Evolutionary conservation across 2,113 vertebrate genomes (phyloP), one percentile per base, ranked within the genome.

Genomic region (Podiceps cristatus): DNA sequence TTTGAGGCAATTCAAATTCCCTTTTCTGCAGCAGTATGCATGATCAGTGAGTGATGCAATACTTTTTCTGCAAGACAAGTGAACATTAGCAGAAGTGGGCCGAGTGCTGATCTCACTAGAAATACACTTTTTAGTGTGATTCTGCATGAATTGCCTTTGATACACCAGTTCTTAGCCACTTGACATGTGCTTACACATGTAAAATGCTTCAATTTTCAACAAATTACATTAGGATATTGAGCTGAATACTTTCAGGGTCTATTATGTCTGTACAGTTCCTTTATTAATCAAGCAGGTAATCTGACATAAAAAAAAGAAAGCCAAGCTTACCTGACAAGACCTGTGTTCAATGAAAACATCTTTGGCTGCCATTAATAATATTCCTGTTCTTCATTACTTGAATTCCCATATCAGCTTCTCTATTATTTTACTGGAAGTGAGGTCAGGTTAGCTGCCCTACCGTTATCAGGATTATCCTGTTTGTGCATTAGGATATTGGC

Each of bases 401-500:
- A 88, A 69, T 83, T 86, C 67, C 29, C n/a, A 9, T 66, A 53
- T 69, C 79, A 90, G 20, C 7, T 35, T 73, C 60, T 76, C 35
- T 73, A 11, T 69, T 92, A 73, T 79, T 93, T 92, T 90, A 23
- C 71, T 86, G 71, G 78, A 93, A 94, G 49, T 62, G 45, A 92
- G 53, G 35, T 86, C 82, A 94, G 59, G 27, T 10, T 64, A 60
- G 42, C 69, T 79, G 28, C 49, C 47, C 47, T 64, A 35, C 22
- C 6, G 3, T 69, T 96, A 88, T 79, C 86, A 83, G 58, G 83
- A 86, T 86, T 52, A 80, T 44, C 53, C 18, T 66, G 27, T 79
- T 96, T 90, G 58, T 90, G 47, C 22, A 0, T 42, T 53, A 67
- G 35, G 44, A 62, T 50, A 66, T 3, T n/a, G 27, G 27, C 44